Percentiles rank a stretch among this genome's conserved stretches.
Conservation (phyloP, 2,888 invertebrate genomes). For the Norana najaformis region DNA sequence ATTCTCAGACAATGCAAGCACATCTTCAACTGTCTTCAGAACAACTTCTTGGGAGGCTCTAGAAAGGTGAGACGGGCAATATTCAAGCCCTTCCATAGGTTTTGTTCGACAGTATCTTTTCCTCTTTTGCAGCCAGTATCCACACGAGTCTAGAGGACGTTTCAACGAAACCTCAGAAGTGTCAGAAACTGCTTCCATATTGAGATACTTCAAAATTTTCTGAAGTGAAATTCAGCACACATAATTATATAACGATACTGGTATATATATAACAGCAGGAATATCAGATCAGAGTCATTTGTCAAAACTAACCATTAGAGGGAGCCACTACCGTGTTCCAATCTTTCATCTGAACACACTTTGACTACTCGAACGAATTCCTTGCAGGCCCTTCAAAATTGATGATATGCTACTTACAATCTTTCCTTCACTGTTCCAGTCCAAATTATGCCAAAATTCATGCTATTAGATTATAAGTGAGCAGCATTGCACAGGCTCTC, state of each 20-base stretch:
- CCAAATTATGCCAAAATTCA: too few species aligned
- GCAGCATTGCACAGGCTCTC: too few species aligned
- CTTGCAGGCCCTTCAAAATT: too few species aligned
- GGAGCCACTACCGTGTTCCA: too few species aligned
- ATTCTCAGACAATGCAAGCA: background rate
- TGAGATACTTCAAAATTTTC: background rate
- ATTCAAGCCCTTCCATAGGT: constrained; percentile 7
- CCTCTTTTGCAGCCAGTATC: constrained; percentile 26
- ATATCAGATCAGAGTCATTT: too few species aligned
- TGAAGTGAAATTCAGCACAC: background rate
- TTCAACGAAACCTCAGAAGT: background rate
- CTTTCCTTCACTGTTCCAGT: too few species aligned
- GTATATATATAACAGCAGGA: too few species aligned
- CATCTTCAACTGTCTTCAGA: background rate
- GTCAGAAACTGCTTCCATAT: background rate
- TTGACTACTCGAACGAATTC: too few species aligned
- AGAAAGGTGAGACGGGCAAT: constrained; percentile 8
- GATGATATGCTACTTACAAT: too few species aligned
- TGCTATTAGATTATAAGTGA: too few species aligned
- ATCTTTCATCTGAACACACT: too few species aligned
- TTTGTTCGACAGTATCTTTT: constrained; percentile 26
- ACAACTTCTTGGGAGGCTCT: background rate
- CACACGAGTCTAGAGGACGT: background rate
- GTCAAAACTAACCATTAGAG: too few species aligned
- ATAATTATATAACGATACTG: background rate